A percentile compares a stretch with the other conserved stretches of the same genome.
Evolutionary conservation across 2,113 vertebrate genomes (phyloP).

Genomic region (Vidua chalybeata): DNA sequence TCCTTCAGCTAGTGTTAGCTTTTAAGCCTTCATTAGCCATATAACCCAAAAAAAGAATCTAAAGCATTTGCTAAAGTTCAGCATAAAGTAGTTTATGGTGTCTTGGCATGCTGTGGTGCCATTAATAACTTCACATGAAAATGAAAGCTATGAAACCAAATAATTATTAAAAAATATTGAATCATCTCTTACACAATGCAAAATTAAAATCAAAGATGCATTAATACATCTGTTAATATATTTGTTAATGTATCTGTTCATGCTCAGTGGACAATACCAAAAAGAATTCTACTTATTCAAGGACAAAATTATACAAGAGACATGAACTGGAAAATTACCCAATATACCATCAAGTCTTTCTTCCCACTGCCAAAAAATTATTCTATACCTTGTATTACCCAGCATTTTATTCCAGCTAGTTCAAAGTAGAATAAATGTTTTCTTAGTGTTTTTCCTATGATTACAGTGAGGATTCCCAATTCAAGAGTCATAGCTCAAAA

Average conservation of each 20-base stretch:
- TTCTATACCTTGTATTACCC: neutral
- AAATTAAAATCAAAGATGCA: neutral
- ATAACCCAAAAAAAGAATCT: neutral
- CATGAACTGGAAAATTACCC: neutral
- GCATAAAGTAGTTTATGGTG: neutral
- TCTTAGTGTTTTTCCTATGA: neutral
- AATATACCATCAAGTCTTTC: neutral
- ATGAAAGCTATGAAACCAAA: neutral
- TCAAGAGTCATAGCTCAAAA: neutral
- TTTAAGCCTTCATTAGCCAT: conserved; percentile 21
- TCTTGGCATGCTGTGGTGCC: neutral
- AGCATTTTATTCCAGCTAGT: neutral
- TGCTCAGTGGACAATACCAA: neutral
- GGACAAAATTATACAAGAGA: neutral
- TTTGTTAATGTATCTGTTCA: neutral
- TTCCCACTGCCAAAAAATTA: neutral
- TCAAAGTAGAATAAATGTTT: neutral
- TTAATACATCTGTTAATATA: neutral
- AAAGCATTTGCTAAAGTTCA: neutral
- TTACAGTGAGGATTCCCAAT: neutral
- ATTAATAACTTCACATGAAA: neutral
- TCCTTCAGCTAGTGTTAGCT: neutral
- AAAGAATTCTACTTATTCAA: neutral
- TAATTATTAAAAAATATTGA: neutral
- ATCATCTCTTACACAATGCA: neutral